Conservation (phyloP, 2,888 invertebrate genomes). For the Lamellibrachia columna region DNA sequence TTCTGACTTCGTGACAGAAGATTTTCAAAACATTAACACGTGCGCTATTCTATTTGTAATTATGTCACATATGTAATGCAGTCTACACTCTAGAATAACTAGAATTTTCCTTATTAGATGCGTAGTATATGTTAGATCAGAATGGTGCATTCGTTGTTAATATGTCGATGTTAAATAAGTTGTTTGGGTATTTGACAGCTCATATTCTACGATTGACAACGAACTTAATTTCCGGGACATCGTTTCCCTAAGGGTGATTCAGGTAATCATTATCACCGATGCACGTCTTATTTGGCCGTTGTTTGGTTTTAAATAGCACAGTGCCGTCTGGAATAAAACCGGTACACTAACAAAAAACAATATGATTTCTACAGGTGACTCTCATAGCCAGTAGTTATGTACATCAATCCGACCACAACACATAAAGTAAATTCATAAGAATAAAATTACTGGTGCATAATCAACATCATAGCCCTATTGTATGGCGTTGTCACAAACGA, state of each 20-base stretch:
- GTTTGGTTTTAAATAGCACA: no score
- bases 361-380: no score
- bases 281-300: no score
- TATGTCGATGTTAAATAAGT: neutral
- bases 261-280: no score
- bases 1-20: slow-evolving; percentile 79
- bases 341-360: no score
- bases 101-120: neutral
- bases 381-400: no score
- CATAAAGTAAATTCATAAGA: no score
- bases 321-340: no score
- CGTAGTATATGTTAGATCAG: neutral
- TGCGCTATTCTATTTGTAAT: neutral
- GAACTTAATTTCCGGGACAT: neutral
- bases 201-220: neutral
- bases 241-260: neutral
- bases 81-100: neutral
- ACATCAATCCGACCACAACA: no score
- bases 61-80: neutral
- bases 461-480: no score
- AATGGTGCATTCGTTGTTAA: neutral
- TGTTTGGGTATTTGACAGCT: neutral
- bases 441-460: no score
- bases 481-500: no score
- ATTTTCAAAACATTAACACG: neutral